Percentiles rank a stretch among this genome's conserved stretches.
Conservation (phyloP, 2,113 vertebrate genomes). For the Corynorhinus townsendii region DNA sequence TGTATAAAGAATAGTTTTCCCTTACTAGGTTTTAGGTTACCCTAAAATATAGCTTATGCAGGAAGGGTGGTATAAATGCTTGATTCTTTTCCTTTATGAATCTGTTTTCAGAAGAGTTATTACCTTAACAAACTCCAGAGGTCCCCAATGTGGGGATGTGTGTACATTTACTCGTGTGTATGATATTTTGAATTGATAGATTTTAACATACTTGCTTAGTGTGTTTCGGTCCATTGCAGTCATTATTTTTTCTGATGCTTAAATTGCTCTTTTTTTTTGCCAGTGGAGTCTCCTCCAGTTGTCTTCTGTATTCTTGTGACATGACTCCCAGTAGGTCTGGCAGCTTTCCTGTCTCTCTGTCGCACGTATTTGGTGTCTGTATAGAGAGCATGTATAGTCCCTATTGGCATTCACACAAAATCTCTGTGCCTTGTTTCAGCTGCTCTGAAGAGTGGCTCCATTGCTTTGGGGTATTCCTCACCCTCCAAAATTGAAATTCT, state of each 20-base stretch:
- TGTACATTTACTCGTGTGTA: not conserved
- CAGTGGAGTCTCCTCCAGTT: not conserved
- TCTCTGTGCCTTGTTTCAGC: not conserved
- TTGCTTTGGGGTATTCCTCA: not conserved
- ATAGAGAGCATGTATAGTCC: not conserved
- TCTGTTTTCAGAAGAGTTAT: not conserved
- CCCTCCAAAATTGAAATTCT: not conserved
- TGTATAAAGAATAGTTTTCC: not conserved
- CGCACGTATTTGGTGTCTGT: not conserved
- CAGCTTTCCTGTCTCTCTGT: not conserved
- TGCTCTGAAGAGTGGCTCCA: not conserved
- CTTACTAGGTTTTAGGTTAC: not conserved
- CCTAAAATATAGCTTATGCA: not conserved
- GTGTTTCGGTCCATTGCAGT: not conserved
- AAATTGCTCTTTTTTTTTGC: not conserved
- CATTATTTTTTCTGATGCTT: not conserved
- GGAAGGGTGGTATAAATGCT: slow-evolving; percentile 1
- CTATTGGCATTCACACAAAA: not conserved
- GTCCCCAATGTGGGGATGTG: not conserved
- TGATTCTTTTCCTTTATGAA: not conserved
- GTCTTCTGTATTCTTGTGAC: not conserved
- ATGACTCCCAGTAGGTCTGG: not conserved
- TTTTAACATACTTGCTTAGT: not conserved
- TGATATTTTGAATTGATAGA: not conserved
- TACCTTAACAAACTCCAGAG: not conserved